Conservation (phyloP, 64 coral and sea anemone genomes). For the Montipora cactus region DNA sequence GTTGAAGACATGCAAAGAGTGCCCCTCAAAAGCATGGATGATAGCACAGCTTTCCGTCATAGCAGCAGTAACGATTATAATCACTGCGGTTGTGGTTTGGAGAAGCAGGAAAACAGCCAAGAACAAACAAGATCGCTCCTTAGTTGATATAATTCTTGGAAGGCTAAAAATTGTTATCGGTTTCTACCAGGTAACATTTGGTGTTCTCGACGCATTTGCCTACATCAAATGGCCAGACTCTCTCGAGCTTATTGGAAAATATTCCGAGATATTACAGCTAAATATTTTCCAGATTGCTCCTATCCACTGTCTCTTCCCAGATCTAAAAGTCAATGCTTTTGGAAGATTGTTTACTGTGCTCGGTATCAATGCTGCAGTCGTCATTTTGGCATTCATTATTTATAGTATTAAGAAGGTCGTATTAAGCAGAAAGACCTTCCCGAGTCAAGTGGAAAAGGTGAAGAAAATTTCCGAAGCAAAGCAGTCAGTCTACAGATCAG, state of each 20-base stretch:
- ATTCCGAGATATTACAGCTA: slow-evolving; percentile 21
- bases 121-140: not conserved
- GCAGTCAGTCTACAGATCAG: not conserved
- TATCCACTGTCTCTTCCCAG: slow-evolving; percentile 20
- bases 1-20: slow-evolving; percentile 25
- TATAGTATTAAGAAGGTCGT: not conserved
- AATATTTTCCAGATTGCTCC: slow-evolving; percentile 48
- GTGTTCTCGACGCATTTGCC: slow-evolving; percentile 25
- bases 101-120: slow-evolving; percentile 3
- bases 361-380: slow-evolving; percentile 3
- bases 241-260: slow-evolving; percentile 5
- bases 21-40: slow-evolving; percentile 38
- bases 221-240: slow-evolving; percentile 39
- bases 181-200: slow-evolving; percentile 36
- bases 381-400: not conserved
- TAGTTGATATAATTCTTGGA: slow-evolving; percentile 21
- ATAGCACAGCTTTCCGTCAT: slow-evolving; percentile 1
- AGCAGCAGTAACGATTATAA: not conserved
- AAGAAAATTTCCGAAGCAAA: not conserved
- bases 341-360: slow-evolving; percentile 32
- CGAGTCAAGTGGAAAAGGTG: not conserved
- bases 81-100: slow-evolving; percentile 10
- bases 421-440: not conserved
- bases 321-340: slow-evolving; percentile 14
- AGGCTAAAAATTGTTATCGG: slow-evolving; percentile 51